Base-by-base conservation (phyloP, 2,113 vertebrate species). In the Hoplias malabaricus region DNA sequence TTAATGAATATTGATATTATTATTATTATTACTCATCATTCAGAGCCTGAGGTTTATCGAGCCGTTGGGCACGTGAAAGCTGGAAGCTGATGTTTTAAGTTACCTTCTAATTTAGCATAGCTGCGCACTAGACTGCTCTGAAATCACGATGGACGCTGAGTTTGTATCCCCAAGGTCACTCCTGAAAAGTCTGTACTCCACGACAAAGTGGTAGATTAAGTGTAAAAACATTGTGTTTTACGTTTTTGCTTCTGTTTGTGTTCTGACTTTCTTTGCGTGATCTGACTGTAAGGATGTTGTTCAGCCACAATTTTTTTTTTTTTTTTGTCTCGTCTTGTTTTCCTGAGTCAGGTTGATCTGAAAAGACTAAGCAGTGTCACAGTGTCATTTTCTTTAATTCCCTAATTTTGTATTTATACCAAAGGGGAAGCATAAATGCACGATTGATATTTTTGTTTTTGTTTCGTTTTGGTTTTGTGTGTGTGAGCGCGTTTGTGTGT, bases 11-110 rank as follows among this genome's bases (percentile, higher is more conserved):
- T 86, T 87, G 83, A 88, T 59, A 68, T 80, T 46, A 80, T 69
- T 69, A 86, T 77, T 86, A 82, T 86, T 88, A 89, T 83, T 82
- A 81, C 86, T 84, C 81, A 85, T 86, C 69, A 72, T 86, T 82
- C 84, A 38, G 62, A 61, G 57, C 27, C 67, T 53, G 74, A 33
- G 81, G 84, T 73, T 71, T 84, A 72, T 85, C 80, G 53, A 77
- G 73, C 69, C 69, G 84, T 68, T 62, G 81, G 78, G 86, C 79
- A 86, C 77, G 66, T 77, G n/a, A 79, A 68, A 71, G 63, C 83
- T 84, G 42, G 63, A 84, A 66, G 83, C 82, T 82, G 75, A 87
- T 72, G 85, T 88, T 89, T 73, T 86, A 81, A 84, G 84, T 87
- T 84, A 84, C 80, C 69, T 50, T 84, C 85, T 67, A 88, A 81